phyloP scores from a whole-genome alignment of 2,888 invertebrate species.

The Tanypteryx hageni region DNA sequence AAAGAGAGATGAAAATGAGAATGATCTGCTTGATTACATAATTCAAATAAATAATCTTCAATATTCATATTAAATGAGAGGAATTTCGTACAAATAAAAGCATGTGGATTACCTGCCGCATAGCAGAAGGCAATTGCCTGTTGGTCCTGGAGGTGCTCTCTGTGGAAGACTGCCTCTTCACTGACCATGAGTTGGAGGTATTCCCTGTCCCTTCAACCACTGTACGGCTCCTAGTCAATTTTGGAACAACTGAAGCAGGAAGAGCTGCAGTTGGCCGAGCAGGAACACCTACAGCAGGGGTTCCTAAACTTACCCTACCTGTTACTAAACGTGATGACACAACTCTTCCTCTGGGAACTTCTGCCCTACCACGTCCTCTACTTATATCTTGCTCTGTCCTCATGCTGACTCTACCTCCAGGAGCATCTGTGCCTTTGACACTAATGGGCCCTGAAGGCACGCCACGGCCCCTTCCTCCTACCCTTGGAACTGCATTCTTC shows the following conservation, averaged over 20 bases:
- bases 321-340: neutral
- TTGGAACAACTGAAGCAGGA: neutral
- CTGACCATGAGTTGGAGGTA: constrained; percentile 1
- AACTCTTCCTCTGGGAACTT: constrained; percentile 24
- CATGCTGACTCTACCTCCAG: constrained; percentile 9
- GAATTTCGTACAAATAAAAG: neutral
- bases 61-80: neutral
- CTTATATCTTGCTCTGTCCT: constrained; percentile 21
- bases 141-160: constrained; percentile 31
- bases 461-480: constrained; percentile 37
- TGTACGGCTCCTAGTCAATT: constrained; percentile 45
- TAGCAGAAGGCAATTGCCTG: neutral
- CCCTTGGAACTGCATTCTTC: neutral
- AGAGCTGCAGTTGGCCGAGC: constrained; percentile 8
- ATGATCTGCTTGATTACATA: too few relatives aligned
- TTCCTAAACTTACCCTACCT: constrained; percentile 18
- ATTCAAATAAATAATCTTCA: too few relatives aligned
- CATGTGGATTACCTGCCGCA: constrained; percentile 31
- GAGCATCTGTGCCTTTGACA: constrained; percentile 26
- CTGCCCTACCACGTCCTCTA: constrained; percentile 36
- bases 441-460: neutral
- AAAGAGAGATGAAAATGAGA: too few relatives aligned
- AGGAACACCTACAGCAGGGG: neutral
- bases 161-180: constrained; percentile 48
- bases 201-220: constrained; percentile 37